These are phyloP conservation scores for Lethrus apterus DNA, from an alignment of 1,140 invertebrate species.

Conservation along the genomic window DNA sequence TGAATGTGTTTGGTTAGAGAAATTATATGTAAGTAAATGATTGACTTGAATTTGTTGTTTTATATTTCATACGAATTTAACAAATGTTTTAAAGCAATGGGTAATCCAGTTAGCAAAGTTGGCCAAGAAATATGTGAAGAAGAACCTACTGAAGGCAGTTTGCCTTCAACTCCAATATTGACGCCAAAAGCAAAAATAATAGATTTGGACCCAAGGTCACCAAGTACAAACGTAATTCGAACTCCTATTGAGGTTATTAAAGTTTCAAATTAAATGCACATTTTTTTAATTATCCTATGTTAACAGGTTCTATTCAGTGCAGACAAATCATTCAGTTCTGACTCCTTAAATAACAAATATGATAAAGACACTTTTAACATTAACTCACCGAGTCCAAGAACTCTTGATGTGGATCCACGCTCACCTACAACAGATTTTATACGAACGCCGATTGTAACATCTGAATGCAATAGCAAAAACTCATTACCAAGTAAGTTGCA, in stretches of 20 bases:
- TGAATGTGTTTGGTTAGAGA: too few species aligned
- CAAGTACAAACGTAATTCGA: constrained; percentile 39
- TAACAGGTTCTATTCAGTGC: too few species aligned
- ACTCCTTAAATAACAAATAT: too few species aligned
- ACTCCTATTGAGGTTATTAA: constrained; percentile 44
- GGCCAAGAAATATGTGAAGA: constrained; percentile 10
- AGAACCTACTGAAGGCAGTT: background rate
- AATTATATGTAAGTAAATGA: too few species aligned
- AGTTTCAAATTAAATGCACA: constrained; percentile 12
- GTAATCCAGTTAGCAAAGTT: constrained; percentile 16
- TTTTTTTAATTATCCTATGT: constrained; percentile 1
- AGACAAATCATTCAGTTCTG: too few species aligned
- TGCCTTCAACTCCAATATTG: constrained; percentile 19
- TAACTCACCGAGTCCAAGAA: constrained; percentile 31
- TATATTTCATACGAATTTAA: too few species aligned
- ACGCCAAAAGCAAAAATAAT: constrained; percentile 18
- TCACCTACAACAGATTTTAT: constrained; percentile 43
- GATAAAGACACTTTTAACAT: constrained; percentile 24
- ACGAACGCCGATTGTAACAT: constrained; percentile 43
- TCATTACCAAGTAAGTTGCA: constrained; percentile 18
- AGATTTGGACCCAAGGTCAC: constrained; percentile 41
- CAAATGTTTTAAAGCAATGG: too few species aligned
- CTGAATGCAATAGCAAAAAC: constrained; percentile 30
- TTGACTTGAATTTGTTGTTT: too few species aligned
- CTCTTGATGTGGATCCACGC: constrained; percentile 39